These are phyloP conservation scores for Schrankia costaestrigalis DNA, from an alignment of 2,888 invertebrate genomes.

Conservation along the genomic window DNA sequence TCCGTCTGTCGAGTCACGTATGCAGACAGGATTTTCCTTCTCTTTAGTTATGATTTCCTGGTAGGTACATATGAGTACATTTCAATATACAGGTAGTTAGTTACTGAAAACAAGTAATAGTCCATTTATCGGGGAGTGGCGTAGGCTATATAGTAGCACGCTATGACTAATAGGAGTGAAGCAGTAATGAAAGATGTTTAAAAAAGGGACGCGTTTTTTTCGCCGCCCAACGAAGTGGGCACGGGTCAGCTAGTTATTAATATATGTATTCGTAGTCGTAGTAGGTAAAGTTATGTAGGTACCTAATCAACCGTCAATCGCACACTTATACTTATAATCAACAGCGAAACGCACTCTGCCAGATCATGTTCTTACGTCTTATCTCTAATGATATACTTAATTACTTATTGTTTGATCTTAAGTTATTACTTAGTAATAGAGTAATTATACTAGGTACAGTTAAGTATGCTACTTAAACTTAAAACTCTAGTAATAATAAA, in stretches of 20 bases:
- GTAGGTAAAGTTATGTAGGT: no score
- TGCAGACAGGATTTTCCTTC: constrained; percentile 48
- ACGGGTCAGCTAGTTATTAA: no score
- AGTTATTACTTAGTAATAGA: no score
- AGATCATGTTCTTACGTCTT: constrained; percentile 24
- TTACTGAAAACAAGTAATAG: not conserved
- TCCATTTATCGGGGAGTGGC: not conserved
- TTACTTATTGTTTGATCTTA: constrained; percentile 25
- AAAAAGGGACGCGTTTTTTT: no score
- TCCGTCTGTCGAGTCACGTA: constrained; percentile 21
- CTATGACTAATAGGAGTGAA: no score
- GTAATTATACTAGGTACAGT: no score
- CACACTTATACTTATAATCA: constrained; percentile 26
- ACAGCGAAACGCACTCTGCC: constrained; percentile 38
- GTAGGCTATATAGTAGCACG: no score
- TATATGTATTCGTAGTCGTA: not conserved
- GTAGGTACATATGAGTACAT: constrained; percentile 22
- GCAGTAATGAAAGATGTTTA: no score
- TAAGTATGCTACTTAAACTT: no score
- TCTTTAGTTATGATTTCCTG: constrained; percentile 46
- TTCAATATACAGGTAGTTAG: constrained; percentile 1
- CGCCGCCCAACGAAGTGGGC: no score
- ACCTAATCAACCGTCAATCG: no score
- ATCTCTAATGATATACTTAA: constrained; percentile 24
- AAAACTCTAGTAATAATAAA: no score